Conservation (phyloP, 2,113 vertebrate species). For the Aspiorhynchus laticeps region DNA sequence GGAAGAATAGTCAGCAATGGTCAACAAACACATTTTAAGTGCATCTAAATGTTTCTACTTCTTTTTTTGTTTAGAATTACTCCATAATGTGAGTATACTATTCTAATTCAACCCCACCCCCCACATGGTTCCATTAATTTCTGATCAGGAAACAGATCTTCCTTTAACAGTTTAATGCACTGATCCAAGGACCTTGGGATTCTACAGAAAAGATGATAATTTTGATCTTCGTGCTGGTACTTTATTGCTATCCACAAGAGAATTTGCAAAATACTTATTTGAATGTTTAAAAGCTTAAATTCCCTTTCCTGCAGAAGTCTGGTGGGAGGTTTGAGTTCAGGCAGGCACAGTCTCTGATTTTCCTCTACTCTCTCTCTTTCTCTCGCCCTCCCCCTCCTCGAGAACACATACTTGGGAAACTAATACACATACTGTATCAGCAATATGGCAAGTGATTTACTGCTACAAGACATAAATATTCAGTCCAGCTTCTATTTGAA, state of each 20-base stretch:
- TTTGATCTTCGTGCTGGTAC: background rate
- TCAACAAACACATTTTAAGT: background rate
- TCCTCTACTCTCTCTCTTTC: background rate
- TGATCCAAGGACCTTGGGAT: background rate
- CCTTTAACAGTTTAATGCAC: background rate
- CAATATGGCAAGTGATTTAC: conserved; percentile 37
- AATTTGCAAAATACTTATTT: conserved; percentile 22
- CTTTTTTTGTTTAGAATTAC: background rate
- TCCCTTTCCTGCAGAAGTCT: conserved; percentile 33
- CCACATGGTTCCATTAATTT: background rate
- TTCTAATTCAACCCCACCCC: background rate
- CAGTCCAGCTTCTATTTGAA: conserved; percentile 5
- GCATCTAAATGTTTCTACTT: background rate
- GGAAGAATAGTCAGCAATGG: background rate
- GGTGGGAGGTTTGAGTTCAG: conserved; percentile 23
- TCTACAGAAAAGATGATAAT: background rate
- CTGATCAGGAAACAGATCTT: background rate
- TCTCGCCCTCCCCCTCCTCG: conserved; percentile 52
- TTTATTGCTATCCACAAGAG: conserved; percentile 5
- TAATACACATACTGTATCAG: conserved; percentile 43
- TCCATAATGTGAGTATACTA: background rate
- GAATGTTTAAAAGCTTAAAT: background rate
- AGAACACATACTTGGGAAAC: conserved; percentile 22
- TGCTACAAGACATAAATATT: conserved; percentile 31
- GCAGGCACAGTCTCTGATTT: background rate